phyloP scores from a whole-genome alignment of 2,888 invertebrate genomes.

The Opisthograptis luteolata region DNA sequence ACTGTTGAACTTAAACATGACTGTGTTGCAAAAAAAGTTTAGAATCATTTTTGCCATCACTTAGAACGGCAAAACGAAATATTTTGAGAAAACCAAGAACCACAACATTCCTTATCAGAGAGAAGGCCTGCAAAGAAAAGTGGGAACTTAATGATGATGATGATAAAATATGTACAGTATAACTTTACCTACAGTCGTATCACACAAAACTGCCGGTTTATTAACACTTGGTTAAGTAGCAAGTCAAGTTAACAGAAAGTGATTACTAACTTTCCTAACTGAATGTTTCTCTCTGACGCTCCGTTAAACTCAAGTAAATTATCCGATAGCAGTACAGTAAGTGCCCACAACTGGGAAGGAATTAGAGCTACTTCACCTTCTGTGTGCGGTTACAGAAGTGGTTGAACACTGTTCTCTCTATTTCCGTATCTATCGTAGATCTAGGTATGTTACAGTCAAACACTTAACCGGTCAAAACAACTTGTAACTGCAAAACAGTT shows the following conservation, averaged over 20 bases:
- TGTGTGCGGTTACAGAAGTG: background rate
- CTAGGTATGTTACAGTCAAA: background rate
- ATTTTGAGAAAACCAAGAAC: too few relatives aligned
- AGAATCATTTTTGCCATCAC: too few relatives aligned
- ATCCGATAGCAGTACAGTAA: background rate
- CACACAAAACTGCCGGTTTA: background rate
- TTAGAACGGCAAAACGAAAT: too few relatives aligned
- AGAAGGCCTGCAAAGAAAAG: too few relatives aligned
- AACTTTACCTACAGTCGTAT: too few relatives aligned
- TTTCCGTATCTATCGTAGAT: background rate
- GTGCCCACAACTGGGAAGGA: background rate
- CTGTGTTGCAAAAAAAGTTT: too few relatives aligned
- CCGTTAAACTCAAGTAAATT: conserved; percentile 9
- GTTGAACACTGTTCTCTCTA: background rate
- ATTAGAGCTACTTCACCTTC: background rate
- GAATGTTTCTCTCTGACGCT: background rate
- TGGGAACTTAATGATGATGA: too few relatives aligned
- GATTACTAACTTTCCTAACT: conserved; percentile 3
- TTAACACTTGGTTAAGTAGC: conserved; percentile 1
- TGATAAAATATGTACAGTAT: background rate
- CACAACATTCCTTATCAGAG: too few relatives aligned
- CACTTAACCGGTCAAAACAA: too few relatives aligned
- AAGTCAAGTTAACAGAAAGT: conserved; percentile 7
- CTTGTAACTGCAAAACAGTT: too few relatives aligned
- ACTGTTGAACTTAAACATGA: too few relatives aligned